Conservation (phyloP, 1,140 invertebrate genomes). For the Whitmania pigra region DNA sequence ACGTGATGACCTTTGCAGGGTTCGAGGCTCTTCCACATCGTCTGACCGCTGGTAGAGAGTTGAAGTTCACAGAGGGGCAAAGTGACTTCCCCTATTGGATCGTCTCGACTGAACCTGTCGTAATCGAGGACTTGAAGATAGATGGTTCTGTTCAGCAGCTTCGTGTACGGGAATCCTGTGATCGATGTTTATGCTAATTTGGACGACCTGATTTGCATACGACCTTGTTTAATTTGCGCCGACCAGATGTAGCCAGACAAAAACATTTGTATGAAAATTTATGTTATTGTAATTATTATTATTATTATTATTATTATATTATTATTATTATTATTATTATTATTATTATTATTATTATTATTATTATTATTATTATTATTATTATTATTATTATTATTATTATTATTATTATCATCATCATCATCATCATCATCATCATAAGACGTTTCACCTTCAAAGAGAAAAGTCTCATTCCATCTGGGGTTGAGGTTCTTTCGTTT, state of each 20-base stretch:
- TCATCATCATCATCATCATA: too few relatives aligned
- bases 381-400: too few relatives aligned
- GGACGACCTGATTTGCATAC: background rate
- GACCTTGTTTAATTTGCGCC: background rate
- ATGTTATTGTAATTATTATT: too few relatives aligned
- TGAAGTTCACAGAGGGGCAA: constrained; percentile 74
- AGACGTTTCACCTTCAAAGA: constrained; percentile 13
- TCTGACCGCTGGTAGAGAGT: constrained; percentile 22
- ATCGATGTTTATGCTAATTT: background rate
- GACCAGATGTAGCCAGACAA: background rate
- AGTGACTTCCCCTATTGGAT: constrained; percentile 92
- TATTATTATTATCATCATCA: too few relatives aligned
- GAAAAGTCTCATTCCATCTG: constrained; percentile 18
- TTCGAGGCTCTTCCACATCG: constrained; percentile 3
- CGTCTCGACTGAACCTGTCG: constrained; percentile 81
- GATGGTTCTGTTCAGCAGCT: constrained; percentile 73
- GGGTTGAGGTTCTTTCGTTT: constrained; percentile 18
- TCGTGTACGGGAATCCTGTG: constrained; percentile 75
- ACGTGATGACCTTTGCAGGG: constrained; percentile 8
- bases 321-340: too few relatives aligned
- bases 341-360: too few relatives aligned
- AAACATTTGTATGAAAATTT: too few relatives aligned
- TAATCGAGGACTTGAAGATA: constrained; percentile 90
- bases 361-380: too few relatives aligned
- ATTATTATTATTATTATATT: too few relatives aligned